phyloP scores from a whole-genome alignment of 1,140 invertebrate genomes.

The Aleiodes sp. region DNA sequence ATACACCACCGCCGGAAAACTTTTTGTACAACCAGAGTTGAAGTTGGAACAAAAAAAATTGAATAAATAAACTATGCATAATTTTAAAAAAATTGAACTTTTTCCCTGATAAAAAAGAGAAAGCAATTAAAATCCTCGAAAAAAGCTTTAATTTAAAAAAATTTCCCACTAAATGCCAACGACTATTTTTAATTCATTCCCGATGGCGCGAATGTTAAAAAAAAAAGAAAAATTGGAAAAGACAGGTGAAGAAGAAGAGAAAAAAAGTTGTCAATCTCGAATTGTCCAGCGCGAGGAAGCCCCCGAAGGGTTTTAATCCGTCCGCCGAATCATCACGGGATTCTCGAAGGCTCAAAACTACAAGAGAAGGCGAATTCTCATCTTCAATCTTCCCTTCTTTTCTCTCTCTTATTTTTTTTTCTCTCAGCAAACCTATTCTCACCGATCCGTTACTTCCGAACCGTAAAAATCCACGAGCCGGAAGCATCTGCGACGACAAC shows the following conservation, averaged over 20 bases:
- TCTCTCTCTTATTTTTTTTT: too few relatives aligned
- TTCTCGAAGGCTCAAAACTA: neutral
- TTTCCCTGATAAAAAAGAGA: neutral
- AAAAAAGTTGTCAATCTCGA: slow-evolving; percentile 6
- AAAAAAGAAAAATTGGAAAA: neutral
- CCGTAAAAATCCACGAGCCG: neutral
- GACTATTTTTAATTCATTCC: neutral
- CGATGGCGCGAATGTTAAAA: neutral
- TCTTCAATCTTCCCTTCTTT: too few relatives aligned
- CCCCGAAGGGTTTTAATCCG: slow-evolving; percentile 3
- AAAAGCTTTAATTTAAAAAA: neutral
- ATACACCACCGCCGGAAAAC: neutral
- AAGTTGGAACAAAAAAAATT: neutral
- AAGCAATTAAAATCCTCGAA: neutral
- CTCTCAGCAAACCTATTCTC: neutral
- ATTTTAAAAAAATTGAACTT: neutral
- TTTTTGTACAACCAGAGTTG: neutral
- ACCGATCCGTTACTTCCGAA: neutral
- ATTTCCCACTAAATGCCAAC: too few relatives aligned
- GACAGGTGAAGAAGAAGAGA: neutral
- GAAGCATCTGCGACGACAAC: slow-evolving; percentile 10
- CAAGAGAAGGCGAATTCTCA: neutral
- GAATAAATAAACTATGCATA: neutral
- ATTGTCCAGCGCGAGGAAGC: neutral
- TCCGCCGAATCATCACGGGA: neutral